These are phyloP conservation scores for Gryon sp. DNA, from an alignment of 1,140 invertebrate species.

Conservation along the genomic window DNA sequence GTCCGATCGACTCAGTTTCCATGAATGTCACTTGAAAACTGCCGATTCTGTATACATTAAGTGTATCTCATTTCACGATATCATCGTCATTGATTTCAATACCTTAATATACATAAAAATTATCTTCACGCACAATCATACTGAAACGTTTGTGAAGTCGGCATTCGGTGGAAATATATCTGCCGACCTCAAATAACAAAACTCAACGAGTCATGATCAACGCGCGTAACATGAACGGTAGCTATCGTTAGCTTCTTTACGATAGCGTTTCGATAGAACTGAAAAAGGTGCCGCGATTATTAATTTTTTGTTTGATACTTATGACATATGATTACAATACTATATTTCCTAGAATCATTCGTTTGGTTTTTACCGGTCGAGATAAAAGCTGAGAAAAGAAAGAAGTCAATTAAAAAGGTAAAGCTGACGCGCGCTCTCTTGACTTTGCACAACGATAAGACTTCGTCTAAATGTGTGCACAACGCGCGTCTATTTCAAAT, in stretches of 20 bases:
- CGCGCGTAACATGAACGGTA: conserved; percentile 56
- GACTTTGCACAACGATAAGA: conserved; percentile 38
- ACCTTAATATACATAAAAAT: too few relatives aligned
- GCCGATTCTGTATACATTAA: background rate
- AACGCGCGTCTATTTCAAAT: too few relatives aligned
- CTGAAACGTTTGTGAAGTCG: background rate
- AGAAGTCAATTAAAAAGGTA: conserved; percentile 35
- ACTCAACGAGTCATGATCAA: background rate
- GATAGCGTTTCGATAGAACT: conserved; percentile 3
- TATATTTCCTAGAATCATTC: conserved; percentile 31
- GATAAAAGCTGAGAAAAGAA: conserved; percentile 43
- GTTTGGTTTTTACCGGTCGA: conserved; percentile 10
- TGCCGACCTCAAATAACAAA: conserved; percentile 4
- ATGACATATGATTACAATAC: too few relatives aligned
- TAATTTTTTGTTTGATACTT: too few relatives aligned
- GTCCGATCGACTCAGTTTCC: background rate
- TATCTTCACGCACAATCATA: too few relatives aligned
- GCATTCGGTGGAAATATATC: background rate
- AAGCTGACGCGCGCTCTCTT: conserved; percentile 18
- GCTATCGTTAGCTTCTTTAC: conserved; percentile 31
- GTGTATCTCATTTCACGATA: conserved; percentile 9
- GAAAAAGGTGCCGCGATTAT: conserved; percentile 26
- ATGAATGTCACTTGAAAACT: conserved; percentile 7
- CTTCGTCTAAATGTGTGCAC: conserved; percentile 24
- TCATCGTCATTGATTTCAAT: background rate